Percentiles rank a stretch among this genome's conserved stretches.
These are phyloP conservation scores for Micromussa lordhowensis DNA, from an alignment of 92 coral and sea anemone species.

Conservation along the genomic window DNA sequence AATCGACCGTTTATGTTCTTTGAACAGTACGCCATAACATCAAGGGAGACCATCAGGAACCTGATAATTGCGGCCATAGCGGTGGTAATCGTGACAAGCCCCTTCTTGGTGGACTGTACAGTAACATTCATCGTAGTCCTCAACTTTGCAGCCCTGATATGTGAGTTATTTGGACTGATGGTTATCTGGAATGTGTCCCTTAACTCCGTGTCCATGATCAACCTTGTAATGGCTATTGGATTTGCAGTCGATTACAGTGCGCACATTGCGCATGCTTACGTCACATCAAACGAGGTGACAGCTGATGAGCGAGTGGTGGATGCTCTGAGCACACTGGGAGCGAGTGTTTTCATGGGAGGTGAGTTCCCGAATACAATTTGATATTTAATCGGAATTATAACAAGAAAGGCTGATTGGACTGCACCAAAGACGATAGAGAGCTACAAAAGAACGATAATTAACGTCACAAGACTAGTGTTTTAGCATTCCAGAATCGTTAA, in stretches of 20 bases:
- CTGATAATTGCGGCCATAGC: conserved; percentile 68
- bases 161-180: conserved; percentile 80
- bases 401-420: background rate
- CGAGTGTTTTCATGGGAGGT: conserved; percentile 79
- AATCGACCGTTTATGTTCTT: conserved; percentile 63
- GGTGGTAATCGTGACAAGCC: conserved; percentile 63
- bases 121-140: conserved; percentile 56
- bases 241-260: conserved; percentile 63
- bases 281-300: conserved; percentile 43
- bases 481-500: too few relatives aligned
- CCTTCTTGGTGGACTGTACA: conserved; percentile 60
- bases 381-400: background rate
- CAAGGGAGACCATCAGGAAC: conserved; percentile 66
- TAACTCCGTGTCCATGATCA: conserved; percentile 67
- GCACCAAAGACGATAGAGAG: background rate
- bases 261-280: conserved; percentile 55
- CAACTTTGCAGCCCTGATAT: conserved; percentile 65
- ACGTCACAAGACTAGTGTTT: background rate
- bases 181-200: conserved; percentile 72
- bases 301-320: conserved; percentile 69
- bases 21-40: conserved; percentile 71
- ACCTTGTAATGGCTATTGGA: conserved; percentile 66
- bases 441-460: too few relatives aligned
- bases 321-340: conserved; percentile 63
- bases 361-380: background rate